Evolutionary conservation across 2,113 vertebrate genomes (phyloP).

Genomic region (Neolamprologus fasciatus): DNA sequence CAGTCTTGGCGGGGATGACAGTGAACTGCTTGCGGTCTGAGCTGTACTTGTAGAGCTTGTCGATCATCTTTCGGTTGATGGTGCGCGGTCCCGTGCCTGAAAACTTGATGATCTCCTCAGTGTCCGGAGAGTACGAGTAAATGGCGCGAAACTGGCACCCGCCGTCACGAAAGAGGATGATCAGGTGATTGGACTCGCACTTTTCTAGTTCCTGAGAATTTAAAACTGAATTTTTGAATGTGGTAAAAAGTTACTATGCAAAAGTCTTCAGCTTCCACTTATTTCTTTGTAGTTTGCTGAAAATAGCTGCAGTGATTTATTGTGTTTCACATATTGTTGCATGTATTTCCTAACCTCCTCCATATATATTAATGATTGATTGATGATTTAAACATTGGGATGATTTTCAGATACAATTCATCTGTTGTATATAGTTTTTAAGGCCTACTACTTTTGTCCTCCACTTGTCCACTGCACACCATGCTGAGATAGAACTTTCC

Average conservation of each 20-base stretch:
- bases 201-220: slow-evolving; percentile 87
- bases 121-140: slow-evolving; percentile 86
- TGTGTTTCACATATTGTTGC: neutral
- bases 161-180: slow-evolving; percentile 91
- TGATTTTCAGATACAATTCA: neutral
- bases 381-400: neutral
- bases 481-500: neutral
- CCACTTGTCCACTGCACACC: neutral
- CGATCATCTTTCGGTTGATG: slow-evolving; percentile 91
- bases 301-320: neutral
- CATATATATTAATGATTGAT: neutral
- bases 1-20: slow-evolving; percentile 88
- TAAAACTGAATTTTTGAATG: neutral
- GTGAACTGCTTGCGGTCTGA: slow-evolving; percentile 96
- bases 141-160: slow-evolving; percentile 92
- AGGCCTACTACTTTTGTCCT: neutral
- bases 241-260: neutral
- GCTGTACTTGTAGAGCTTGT: slow-evolving; percentile 95
- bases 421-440: neutral
- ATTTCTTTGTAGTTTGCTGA: neutral
- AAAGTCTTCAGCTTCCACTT: neutral
- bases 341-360: neutral
- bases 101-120: slow-evolving; percentile 87
- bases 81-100: slow-evolving; percentile 84
- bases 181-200: slow-evolving; percentile 92